Base-by-base conservation (phyloP, 2,797 vertebrate species). In the Caiman crocodilus region DNA sequence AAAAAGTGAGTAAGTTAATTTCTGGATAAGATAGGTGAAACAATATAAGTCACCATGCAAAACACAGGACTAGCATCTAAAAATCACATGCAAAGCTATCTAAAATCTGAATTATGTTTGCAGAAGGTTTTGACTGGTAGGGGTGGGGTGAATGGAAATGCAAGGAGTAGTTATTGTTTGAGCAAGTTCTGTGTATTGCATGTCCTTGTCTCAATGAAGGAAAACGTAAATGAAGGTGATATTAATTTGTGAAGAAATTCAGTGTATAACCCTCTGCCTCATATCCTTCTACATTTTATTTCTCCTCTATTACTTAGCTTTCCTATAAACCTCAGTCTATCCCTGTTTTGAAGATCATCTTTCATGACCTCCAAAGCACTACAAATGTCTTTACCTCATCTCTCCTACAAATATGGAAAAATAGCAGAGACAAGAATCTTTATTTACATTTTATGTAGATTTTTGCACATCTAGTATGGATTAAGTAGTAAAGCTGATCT, bases 261-360 rank as follows among this genome's bases (percentile, higher is more conserved):
- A 81, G 50, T 26, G 60, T 74, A 9, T 1, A 20, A 76, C 85
- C 83, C n/a, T 71, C 76, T 30, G 80, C 20, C 50, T 78, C 32
- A 57, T 20, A 67, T 23, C 18, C 56, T 93, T 94, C 89, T 91
- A 74, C 56, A 76, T 84, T 50, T 50, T 90, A 92, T 76, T 95
- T 67, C 30, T 94, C 90, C 92, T 96, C 78, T 84, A 94, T 89
- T 92, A 30, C 78, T 96, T 96, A 76, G 88, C 89, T 88, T 96
- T 93, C 82, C 82, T 6, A 35, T 1, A 58, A 2, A 81, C 57
- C 76, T 71, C 60, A 88, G 26, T 95, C 75, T 87, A 50, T 85
- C 7, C 55, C 82, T 76, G 42, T 85, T 93, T 96, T 92, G 89
- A 93, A 74, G 87, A 90, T 81, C 84, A 18, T 64, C 56, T 82